Base-by-base conservation (phyloP, 2,888 invertebrate species). In the Melanchra persicariae region DNA sequence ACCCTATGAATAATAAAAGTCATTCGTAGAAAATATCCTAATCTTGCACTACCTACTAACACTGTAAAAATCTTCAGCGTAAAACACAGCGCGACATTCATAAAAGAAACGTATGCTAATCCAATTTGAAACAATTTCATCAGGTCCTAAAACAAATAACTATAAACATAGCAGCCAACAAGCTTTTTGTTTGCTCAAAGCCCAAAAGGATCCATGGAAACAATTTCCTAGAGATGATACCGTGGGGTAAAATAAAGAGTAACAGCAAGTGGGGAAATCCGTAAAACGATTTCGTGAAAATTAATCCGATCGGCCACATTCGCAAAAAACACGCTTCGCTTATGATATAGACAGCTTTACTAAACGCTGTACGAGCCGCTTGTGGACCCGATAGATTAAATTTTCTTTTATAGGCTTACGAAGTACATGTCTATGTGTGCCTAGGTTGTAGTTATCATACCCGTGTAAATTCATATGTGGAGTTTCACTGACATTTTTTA, bases 211-310 rank as follows among this genome's bases (percentile, higher is more conserved):
- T 93, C 89, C 90, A 89, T 89, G 89, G 90, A 93, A 93, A 94
- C 94, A 94, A 94, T 95, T 93, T 94, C 89, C 92, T 90, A 89
- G 93, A 88, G 90, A 95, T 92, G 95, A 93, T 91, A 93, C 94
- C 95, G 89, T 84, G 83, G 94, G 95, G 95, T 92, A 89, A 93
- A 93, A 93, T 95, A 95, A 95, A 93, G 90, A 89, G 93, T 92
- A 93, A 93, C 93, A 92, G 90, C 91, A 91, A 91, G 91, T 91
- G 93, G 91, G 91, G 88, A 85, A 92, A 91, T 89, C 89, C 92
- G 91, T 94, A 94, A 93, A 94, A 92, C 93, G 93, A 94, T 95
- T 95, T 91, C 87, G 88, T 87, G 90, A 90, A 93, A 94, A 95
- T 94, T 94, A 94, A 94, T 92, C 92, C 93, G 91, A 94, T 93